These are phyloP conservation scores for Harpagoxenus sublaevis DNA, from an alignment of 2,888 invertebrate genomes.

Conservation along the genomic window DNA sequence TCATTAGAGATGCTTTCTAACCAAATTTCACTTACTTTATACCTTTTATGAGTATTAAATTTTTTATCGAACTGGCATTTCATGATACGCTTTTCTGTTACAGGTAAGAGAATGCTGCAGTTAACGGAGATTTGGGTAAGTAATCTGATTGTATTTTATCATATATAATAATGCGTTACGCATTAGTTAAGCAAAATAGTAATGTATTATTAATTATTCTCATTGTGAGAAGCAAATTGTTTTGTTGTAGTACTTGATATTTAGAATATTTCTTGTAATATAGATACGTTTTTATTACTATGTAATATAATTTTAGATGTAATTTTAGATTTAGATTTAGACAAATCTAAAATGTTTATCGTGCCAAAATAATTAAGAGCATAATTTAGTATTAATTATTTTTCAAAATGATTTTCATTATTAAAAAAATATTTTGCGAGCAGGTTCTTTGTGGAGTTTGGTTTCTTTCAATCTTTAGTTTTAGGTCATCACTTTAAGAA, in stretches of 20 bases:
- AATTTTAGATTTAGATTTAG: no score
- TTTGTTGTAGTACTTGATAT: neutral
- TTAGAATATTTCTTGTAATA: neutral
- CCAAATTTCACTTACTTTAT: constrained; percentile 2
- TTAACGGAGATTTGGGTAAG: constrained; percentile 3
- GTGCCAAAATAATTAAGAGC: constrained; percentile 1
- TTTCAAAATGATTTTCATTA: neutral
- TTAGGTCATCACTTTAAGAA: neutral
- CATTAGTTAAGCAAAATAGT: neutral
- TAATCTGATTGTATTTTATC: neutral
- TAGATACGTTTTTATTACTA: neutral
- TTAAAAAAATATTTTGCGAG: neutral
- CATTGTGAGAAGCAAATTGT: neutral
- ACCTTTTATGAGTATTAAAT: neutral
- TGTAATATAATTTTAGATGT: no score
- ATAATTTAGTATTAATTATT: neutral
- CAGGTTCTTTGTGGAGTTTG: neutral
- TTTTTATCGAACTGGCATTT: neutral
- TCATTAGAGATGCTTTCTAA: constrained; percentile 35
- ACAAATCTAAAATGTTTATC: neutral
- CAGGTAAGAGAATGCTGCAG: constrained; percentile 56
- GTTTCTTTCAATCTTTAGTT: neutral
- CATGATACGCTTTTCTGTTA: constrained; percentile 48
- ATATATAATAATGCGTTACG: neutral
- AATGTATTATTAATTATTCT: neutral